These are phyloP conservation scores for Pluvialis apricaria DNA, from an alignment of 2,113 vertebrate species.

Conservation along the genomic window DNA sequence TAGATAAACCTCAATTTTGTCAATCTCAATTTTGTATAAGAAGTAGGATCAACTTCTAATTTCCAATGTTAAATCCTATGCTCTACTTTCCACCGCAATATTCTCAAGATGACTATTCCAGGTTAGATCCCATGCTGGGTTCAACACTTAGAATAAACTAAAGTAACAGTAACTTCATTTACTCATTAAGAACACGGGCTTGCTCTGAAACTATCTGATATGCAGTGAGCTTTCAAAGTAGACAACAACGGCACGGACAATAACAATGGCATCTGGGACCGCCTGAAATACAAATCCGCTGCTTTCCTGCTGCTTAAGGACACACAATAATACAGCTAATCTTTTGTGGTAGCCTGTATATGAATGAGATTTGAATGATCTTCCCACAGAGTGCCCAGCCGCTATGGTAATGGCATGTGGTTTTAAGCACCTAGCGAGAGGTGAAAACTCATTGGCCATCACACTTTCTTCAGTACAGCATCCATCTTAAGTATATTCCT, in stretches of 20 bases:
- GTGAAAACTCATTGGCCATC: background rate
- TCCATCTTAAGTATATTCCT: background rate
- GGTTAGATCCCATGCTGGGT: slow-evolving; percentile 52
- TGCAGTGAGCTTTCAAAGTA: background rate
- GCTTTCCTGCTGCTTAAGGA: background rate
- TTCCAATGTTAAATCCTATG: slow-evolving; percentile 73
- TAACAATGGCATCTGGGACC: background rate
- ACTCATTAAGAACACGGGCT: background rate
- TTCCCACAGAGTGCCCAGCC: background rate
- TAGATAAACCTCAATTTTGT: slow-evolving; percentile 81
- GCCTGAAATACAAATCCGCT: background rate
- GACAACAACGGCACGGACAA: background rate
- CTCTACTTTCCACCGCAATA: slow-evolving; percentile 59
- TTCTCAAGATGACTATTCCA: slow-evolving; percentile 54
- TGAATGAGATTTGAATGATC: background rate
- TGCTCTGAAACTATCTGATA: background rate
- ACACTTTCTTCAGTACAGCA: background rate
- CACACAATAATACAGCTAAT: background rate
- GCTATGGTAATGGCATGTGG: background rate
- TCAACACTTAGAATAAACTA: slow-evolving; percentile 41
- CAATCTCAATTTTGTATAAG: slow-evolving; percentile 77
- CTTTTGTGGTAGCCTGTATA: background rate
- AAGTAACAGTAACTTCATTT: slow-evolving; percentile 33
- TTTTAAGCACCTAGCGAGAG: background rate
- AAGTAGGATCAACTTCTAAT: slow-evolving; percentile 80